phyloP scores from a whole-genome alignment of 2,888 invertebrate species.

The Saturnia japonica region DNA sequence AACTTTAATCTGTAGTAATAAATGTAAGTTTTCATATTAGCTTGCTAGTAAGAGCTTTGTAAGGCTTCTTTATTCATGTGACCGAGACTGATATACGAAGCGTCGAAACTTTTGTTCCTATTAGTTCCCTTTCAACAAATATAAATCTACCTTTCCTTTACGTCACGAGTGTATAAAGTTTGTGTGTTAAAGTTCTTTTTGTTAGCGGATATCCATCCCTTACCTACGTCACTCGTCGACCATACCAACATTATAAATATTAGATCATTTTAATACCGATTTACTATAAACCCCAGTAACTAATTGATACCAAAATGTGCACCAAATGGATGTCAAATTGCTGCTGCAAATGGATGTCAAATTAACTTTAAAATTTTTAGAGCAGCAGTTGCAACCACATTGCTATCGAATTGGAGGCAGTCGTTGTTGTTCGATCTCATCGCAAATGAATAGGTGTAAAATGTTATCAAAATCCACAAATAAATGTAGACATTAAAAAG shows the following conservation, averaged over 20 bases:
- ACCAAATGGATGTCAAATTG: too few relatives aligned
- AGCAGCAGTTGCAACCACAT: too few relatives aligned
- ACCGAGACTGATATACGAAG: background rate
- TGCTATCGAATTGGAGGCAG: too few relatives aligned
- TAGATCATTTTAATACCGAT: background rate
- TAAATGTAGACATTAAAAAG: too few relatives aligned
- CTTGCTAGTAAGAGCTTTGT: background rate
- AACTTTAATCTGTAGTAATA: background rate
- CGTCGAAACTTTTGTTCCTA: background rate
- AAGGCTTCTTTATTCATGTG: background rate
- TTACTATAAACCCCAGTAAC: background rate
- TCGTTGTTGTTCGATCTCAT: too few relatives aligned
- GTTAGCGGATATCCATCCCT: background rate
- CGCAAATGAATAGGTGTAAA: too few relatives aligned
- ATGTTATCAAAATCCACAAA: too few relatives aligned
- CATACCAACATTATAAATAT: background rate
- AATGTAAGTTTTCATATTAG: background rate
- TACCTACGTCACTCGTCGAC: background rate
- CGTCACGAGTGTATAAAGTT: background rate
- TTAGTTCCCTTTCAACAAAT: background rate
- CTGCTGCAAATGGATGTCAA: too few relatives aligned
- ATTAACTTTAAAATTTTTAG: too few relatives aligned
- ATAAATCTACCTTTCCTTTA: background rate
- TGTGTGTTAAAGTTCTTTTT: background rate
- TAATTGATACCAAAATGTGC: background rate